phyloP scores from a whole-genome alignment of 2,888 invertebrate species.

The Mythimna loreyi region DNA sequence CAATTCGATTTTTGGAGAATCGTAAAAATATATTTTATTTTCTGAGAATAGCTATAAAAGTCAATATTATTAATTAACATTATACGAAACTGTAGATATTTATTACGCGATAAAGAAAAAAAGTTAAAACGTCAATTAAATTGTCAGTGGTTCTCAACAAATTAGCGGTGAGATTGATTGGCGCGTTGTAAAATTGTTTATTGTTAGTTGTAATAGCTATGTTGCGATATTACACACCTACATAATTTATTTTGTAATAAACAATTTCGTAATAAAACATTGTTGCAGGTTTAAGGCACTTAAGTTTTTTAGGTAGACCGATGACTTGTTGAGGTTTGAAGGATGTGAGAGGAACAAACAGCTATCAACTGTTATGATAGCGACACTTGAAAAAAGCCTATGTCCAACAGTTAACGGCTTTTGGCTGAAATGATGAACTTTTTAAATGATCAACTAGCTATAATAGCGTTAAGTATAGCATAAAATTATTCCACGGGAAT shows the following conservation, averaged over 20 bases:
- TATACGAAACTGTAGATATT: conserved; percentile 50
- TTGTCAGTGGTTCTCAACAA: conserved; percentile 44
- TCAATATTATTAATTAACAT: conserved; percentile 62
- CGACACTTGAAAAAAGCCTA: too few species aligned
- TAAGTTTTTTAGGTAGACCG: not conserved
- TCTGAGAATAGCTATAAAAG: conserved; percentile 54
- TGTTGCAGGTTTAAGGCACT: not conserved
- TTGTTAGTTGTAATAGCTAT: conserved; percentile 33
- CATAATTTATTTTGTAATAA: conserved; percentile 6
- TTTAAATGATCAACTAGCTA: too few species aligned
- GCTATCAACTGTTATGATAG: too few species aligned
- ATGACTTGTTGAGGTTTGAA: too few species aligned
- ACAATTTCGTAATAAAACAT: not conserved
- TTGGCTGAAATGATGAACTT: too few species aligned
- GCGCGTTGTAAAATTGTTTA: conserved; percentile 31
- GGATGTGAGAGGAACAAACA: not conserved
- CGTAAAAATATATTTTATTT: conserved; percentile 57
- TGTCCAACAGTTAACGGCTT: too few species aligned
- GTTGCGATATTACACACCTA: conserved; percentile 16
- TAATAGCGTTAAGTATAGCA: too few species aligned
- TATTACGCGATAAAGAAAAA: conserved; percentile 54
- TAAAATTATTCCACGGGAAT: too few species aligned
- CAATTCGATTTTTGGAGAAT: conserved; percentile 46
- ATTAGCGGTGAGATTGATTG: conserved; percentile 42
- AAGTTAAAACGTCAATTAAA: conserved; percentile 49